Base-by-base conservation (phyloP, 2,113 vertebrate species). In the Rhodinocichla rosea region DNA sequence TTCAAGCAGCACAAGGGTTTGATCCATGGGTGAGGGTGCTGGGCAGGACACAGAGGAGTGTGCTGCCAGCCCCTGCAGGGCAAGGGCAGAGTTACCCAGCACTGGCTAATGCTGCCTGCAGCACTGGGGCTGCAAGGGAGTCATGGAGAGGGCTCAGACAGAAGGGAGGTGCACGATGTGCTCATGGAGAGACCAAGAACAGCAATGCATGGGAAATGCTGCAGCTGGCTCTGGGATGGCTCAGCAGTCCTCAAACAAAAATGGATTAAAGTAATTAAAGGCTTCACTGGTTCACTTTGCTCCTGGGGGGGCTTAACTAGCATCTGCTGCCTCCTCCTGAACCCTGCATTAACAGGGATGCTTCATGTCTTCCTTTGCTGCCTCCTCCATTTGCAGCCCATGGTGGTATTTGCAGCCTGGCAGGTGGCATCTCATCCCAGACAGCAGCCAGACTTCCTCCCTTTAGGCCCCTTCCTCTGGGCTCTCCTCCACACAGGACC, bases 221-320 rank as follows among this genome's bases (percentile, higher is more conserved):
- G 73, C 56, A 78, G 44, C 77, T 53, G 75, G 21, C 42, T 42
- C 71, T 52, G 47, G 65, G 87, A 87, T 57, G 35, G 91, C 59
- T 92, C 83, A 90, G 60, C 8, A 2, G 52, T 47, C 69, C 73
- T 80, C 87, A 90, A 70, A 92, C 81, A 70, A 93, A 95, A 92
- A 90, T 16, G 13, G 69, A 90, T 94, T 84, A 95, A 91, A 81
- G 83, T 62, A 88, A 93, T 96, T 95, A 94, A 94, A 94, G 62
- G 83, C 80, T 88, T 90, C 7, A 0, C 40, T 90, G 65, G 67
- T 75, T 71, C 19, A 1, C 35, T 71, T 40, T 79, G 45, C 78
- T 85, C 78, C 44, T 47, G 11, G 20, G 22, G 52, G 82, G 15
- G 12, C 39, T 89, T 16, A 7, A 60, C 45, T 56, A 28, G 63